Percentiles rank a stretch among this genome's conserved stretches.
These are phyloP conservation scores for Gibbula magus DNA, from an alignment of 2,888 invertebrate species.

Conservation along the genomic window DNA sequence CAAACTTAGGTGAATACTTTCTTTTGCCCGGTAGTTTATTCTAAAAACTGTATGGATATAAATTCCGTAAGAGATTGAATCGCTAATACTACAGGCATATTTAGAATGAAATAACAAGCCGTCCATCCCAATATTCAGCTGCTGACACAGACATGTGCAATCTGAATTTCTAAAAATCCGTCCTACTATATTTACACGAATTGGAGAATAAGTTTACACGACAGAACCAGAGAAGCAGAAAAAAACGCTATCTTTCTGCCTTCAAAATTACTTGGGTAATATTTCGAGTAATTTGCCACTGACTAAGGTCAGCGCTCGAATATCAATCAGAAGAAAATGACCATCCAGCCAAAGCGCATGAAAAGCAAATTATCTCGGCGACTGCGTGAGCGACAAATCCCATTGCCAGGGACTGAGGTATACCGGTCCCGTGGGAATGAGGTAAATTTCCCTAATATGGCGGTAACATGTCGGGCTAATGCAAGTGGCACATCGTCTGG, in stretches of 20 bases:
- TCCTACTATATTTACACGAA: no score
- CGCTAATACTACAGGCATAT: no score
- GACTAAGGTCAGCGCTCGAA: neutral
- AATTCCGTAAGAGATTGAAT: no score
- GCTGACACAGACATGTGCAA: no score
- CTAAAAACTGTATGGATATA: no score
- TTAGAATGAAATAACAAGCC: no score
- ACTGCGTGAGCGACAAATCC: slow-evolving; percentile 4
- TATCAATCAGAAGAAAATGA: neutral
- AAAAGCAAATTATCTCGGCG: slow-evolving; percentile 14
- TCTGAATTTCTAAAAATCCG: no score
- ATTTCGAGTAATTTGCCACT: slow-evolving; percentile 17
- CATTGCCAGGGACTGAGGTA: neutral
- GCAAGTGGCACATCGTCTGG: slow-evolving; percentile 22
- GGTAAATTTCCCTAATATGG: slow-evolving; percentile 19
- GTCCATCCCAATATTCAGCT: no score
- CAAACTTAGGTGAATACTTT: no score
- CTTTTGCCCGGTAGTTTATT: no score
- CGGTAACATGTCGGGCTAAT: slow-evolving; percentile 20
- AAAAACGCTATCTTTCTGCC: slow-evolving; percentile 14
- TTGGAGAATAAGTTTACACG: no score
- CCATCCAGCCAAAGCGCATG: neutral
- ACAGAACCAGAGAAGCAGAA: neutral
- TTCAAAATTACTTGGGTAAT: slow-evolving; percentile 12
- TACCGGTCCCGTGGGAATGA: neutral